These are phyloP conservation scores for Tyria jacobaeae DNA, from an alignment of 2,888 invertebrate genomes.

Conservation along the genomic window DNA sequence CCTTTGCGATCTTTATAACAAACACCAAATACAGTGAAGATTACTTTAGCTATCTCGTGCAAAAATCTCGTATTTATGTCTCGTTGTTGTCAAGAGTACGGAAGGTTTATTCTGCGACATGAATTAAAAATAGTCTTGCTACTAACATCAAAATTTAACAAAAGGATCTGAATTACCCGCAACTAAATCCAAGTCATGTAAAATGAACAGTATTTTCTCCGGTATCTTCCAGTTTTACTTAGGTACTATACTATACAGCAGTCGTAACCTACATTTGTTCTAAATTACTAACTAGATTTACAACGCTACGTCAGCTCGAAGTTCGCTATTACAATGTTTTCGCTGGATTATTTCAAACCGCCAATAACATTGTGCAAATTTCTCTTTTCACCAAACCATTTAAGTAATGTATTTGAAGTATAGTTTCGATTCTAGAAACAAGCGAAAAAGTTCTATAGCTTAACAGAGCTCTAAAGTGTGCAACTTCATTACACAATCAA, in stretches of 20 bases:
- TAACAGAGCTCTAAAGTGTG: too few species aligned
- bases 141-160: conserved; percentile 6
- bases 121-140: conserved; percentile 3
- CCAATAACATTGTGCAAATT: conserved; percentile 13
- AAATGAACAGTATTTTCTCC: conserved; percentile 6
- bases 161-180: not conserved
- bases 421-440: too few species aligned
- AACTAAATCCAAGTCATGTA: conserved; percentile 5
- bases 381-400: not conserved
- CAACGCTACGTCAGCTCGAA: conserved; percentile 13
- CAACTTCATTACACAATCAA: not conserved
- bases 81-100: not conserved
- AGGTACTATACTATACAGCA: not conserved
- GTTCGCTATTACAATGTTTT: conserved; percentile 11
- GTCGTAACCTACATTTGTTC: conserved; percentile 37
- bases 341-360: conserved; percentile 30
- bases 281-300: conserved; percentile 46
- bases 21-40: not conserved
- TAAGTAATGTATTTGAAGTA: too few species aligned
- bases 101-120: not conserved
- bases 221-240: conserved; percentile 4
- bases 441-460: too few species aligned
- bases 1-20: not conserved
- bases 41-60: not conserved
- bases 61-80: not conserved